Evolutionary conservation across 2,797 vertebrate genomes (phyloP), one percentile per base, ranked within the genome.

Genomic region (Eutrigla gurnardus): DNA sequence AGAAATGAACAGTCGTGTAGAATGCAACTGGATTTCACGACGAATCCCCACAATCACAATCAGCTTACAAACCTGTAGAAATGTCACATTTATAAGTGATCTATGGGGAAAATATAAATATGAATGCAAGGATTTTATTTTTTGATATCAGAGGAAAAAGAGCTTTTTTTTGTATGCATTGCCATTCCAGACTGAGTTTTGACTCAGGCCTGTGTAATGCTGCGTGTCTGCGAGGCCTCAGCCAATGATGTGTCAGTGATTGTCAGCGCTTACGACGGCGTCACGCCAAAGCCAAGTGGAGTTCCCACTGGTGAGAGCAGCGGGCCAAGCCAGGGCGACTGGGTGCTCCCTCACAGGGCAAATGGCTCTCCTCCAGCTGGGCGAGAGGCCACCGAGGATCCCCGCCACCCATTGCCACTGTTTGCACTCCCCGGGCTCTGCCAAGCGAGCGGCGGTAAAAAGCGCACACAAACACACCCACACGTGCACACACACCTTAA

Each of bases 321-420:
- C 75, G 37, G 82, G 78, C 80, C 77, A n/a, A 73, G 81, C 81
- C 87, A 82, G 86, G 84, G 87, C 58, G 65, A 83, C 81, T 88
- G 90, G 90, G 91, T 87, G 90, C 91, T 89, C 89, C 90, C 87
- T 88, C 84, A 32, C 86, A 81, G 85, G 88, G 87, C 72, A 81
- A 89, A 88, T 91, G 92, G 91, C 92, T 88, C 73, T 60, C 69
- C 91, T 94, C 94, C 94, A 95, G 93, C 88, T 92, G 88, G 92
- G 91, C 88, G 75, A 81, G 86, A 93, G 92, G 92, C 92, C 88
- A 93, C 88, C 33, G 80, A 90, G 88, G 86, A 89, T 86, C 86
- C 78, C 91, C 83, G 87, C 91, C 87, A 86, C 90, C 89, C 89
- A 83, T 85, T 82, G 87, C 86, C 83, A 88, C 87, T 88, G 89